Conservation (phyloP, 2,888 invertebrate species). For the Pachycephus smyrnensis region DNA sequence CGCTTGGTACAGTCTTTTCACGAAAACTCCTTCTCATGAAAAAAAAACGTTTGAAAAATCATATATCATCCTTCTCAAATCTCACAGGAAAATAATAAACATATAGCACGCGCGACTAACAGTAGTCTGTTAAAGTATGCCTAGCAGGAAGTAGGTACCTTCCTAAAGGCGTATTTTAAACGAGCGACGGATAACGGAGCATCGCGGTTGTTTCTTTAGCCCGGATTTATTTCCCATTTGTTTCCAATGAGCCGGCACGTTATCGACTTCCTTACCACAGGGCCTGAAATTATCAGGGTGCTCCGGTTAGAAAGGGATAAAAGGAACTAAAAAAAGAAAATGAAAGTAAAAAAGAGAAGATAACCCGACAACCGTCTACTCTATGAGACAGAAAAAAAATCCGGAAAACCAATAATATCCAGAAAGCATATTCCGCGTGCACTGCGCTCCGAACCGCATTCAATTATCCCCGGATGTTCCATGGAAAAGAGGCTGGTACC, state of each 20-base stretch:
- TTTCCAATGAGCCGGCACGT: neutral
- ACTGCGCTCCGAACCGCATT: constrained; percentile 6
- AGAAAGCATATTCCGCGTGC: neutral
- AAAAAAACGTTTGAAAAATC: neutral
- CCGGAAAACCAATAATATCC: neutral
- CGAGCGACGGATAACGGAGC: neutral
- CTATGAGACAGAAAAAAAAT: neutral
- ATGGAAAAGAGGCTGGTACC: neutral
- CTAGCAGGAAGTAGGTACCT: neutral
- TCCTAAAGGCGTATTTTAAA: neutral
- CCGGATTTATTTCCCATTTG: neutral
- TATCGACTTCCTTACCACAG: neutral
- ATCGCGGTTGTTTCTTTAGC: neutral
- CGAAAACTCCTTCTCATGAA: neutral
- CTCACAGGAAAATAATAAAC: neutral
- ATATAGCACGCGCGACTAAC: too few species aligned
- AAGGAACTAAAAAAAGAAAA: neutral
- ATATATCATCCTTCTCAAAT: neutral
- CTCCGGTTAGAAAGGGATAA: neutral
- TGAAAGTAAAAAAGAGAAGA: neutral
- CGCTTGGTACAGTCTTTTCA: neutral
- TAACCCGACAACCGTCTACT: neutral
- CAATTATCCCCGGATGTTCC: constrained; percentile 20
- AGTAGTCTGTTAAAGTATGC: neutral
- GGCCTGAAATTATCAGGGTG: neutral